Evolutionary conservation across 2,797 vertebrate species (phyloP).

Genomic region (Cephalopachus bancanus): DNA sequence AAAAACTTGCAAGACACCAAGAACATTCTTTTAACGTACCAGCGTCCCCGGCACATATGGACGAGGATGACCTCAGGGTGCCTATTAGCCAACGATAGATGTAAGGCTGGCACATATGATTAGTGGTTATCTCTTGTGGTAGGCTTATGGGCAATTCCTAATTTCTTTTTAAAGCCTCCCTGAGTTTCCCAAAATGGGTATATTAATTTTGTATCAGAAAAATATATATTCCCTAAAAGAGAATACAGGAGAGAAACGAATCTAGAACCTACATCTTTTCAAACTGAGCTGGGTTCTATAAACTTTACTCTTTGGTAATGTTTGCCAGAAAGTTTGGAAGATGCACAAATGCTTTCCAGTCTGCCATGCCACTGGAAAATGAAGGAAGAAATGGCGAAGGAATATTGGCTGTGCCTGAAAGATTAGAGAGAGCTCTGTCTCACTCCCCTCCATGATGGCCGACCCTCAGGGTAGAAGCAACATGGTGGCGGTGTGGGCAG

Average conservation of each 20-base stretch:
- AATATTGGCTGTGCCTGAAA: neutral
- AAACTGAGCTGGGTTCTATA: neutral
- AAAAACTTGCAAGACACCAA: neutral
- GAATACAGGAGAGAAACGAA: neutral
- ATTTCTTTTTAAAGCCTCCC: constrained; percentile 2
- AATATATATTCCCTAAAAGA: neutral
- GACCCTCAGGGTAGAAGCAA: neutral
- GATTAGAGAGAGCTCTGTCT: neutral
- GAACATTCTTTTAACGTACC: neutral
- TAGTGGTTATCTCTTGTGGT: neutral
- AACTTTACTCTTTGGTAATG: neutral
- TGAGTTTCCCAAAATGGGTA: neutral
- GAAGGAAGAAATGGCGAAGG: neutral
- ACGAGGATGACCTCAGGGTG: neutral
- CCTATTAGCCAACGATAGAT: neutral
- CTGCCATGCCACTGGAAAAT: neutral
- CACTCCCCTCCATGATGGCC: neutral
- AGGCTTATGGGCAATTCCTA: neutral
- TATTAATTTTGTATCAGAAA: constrained; percentile 6
- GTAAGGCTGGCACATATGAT: neutral
- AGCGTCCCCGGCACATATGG: neutral
- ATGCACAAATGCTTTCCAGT: neutral
- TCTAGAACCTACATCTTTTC: constrained; percentile 21
- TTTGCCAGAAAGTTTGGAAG: neutral
- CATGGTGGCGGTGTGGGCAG: neutral